Conservation (phyloP, 2,797 vertebrate species). For the Alcedo atthis region DNA sequence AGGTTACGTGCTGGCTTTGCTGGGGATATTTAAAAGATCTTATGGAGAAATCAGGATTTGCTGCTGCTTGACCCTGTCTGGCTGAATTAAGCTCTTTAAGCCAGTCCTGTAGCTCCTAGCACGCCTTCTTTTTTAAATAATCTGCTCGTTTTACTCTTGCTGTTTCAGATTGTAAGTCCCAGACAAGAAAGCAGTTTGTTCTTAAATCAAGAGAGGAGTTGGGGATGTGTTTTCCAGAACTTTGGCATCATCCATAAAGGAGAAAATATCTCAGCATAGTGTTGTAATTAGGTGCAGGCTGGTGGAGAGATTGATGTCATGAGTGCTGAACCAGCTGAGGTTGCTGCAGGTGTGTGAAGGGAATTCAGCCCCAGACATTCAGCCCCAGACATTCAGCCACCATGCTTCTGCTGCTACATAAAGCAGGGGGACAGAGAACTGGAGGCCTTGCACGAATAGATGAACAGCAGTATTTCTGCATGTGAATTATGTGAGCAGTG, state of each 20-base stretch:
- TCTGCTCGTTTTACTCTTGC: neutral
- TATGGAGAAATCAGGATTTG: constrained; percentile 40
- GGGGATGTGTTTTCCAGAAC: constrained; percentile 24
- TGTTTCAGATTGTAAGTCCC: constrained; percentile 30
- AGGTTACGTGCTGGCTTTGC: constrained; percentile 24
- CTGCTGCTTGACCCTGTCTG: constrained; percentile 26
- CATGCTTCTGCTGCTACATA: neutral
- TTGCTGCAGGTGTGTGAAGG: constrained; percentile 62
- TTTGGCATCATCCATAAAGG: constrained; percentile 20
- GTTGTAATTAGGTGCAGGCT: constrained; percentile 54
- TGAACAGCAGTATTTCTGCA: neutral
- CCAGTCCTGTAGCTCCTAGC: neutral
- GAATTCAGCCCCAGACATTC: neutral
- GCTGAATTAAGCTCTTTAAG: constrained; percentile 31
- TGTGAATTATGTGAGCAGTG: constrained; percentile 16
- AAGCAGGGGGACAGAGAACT: neutral
- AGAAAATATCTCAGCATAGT: constrained; percentile 52
- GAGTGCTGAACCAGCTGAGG: constrained; percentile 48
- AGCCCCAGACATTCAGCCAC: neutral
- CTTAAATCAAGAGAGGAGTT: neutral
- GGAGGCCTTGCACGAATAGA: neutral
- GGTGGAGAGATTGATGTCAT: constrained; percentile 54
- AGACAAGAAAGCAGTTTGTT: neutral
- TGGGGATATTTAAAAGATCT: constrained; percentile 42
- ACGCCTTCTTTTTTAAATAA: constrained; percentile 16